A percentile compares a stretch with the other conserved stretches of the same genome.
Conservation (phyloP, 2,113 vertebrate species). For the Scatophagus argus region DNA sequence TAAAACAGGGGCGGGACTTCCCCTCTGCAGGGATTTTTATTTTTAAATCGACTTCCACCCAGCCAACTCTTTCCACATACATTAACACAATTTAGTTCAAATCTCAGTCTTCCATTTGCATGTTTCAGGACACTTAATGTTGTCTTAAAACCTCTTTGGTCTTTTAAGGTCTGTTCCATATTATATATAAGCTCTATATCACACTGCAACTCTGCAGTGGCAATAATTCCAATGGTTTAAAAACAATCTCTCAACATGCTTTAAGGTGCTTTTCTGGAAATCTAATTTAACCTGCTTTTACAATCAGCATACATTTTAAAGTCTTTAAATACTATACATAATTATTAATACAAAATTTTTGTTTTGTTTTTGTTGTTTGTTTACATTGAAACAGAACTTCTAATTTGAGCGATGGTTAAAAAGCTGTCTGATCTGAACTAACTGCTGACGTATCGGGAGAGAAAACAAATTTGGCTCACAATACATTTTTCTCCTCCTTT, state of each 20-base stretch:
- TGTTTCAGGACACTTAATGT: background rate
- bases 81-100: conserved; percentile 31
- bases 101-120: conserved; percentile 1
- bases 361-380: too few species aligned
- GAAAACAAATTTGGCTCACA: background rate
- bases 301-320: conserved; percentile 13
- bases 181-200: too few species aligned
- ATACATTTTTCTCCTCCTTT: too few species aligned
- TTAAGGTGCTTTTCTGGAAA: conserved; percentile 46
- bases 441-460: background rate
- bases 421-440: background rate
- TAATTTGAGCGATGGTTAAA: background rate
- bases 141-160: conserved; percentile 40
- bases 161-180: too few species aligned
- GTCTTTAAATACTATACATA: background rate
- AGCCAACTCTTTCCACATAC: conserved; percentile 65
- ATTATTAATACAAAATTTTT: too few species aligned
- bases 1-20: background rate
- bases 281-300: background rate
- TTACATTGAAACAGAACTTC: conserved; percentile 1
- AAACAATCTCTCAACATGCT: background rate
- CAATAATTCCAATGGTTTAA: background rate
- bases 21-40: background rate
- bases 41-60: conserved; percentile 53
- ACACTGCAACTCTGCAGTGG: too few species aligned